A percentile compares a stretch with the other conserved stretches of the same genome.
phyloP scores from a whole-genome alignment of 2,797 vertebrate species.

The Meriones psammophilus region DNA sequence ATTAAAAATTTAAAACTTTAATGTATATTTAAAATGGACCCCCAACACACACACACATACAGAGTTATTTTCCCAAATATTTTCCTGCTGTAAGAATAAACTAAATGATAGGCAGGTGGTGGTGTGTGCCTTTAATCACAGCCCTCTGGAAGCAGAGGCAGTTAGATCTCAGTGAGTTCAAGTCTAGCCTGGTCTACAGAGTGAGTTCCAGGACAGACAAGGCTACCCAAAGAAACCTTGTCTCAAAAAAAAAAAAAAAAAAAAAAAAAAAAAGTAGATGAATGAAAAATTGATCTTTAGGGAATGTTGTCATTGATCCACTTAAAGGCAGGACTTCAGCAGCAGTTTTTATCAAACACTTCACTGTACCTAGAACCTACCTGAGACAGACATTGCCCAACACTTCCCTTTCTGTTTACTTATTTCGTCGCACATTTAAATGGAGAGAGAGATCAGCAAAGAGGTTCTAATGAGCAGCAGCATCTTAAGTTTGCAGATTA shows the following conservation, averaged over 20 bases:
- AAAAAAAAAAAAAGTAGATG: not conserved
- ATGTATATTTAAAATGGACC: not conserved
- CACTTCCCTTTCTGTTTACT: not conserved
- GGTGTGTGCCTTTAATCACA: too few relatives aligned
- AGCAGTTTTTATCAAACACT: not conserved
- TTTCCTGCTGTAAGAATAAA: not conserved
- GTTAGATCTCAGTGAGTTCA: too few relatives aligned
- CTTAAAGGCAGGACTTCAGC: not conserved
- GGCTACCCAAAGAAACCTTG: too few relatives aligned
- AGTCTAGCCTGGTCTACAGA: too few relatives aligned
- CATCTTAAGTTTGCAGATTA: not conserved
- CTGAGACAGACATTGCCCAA: not conserved
- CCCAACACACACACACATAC: not conserved
- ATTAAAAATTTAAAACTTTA: not conserved
- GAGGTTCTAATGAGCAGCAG: not conserved
- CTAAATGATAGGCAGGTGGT: not conserved
- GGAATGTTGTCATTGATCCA: rapidly evolving
- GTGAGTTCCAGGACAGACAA: too few relatives aligned
- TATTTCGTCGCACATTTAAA: not conserved
- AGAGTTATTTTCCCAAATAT: not conserved
- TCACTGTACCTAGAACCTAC: not conserved
- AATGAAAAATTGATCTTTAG: not conserved
- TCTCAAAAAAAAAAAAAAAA: too few relatives aligned
- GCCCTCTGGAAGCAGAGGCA: too few relatives aligned
- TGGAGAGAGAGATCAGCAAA: not conserved